phyloP scores from a whole-genome alignment of 2,888 invertebrate species.

The Nemurella pictetii region DNA sequence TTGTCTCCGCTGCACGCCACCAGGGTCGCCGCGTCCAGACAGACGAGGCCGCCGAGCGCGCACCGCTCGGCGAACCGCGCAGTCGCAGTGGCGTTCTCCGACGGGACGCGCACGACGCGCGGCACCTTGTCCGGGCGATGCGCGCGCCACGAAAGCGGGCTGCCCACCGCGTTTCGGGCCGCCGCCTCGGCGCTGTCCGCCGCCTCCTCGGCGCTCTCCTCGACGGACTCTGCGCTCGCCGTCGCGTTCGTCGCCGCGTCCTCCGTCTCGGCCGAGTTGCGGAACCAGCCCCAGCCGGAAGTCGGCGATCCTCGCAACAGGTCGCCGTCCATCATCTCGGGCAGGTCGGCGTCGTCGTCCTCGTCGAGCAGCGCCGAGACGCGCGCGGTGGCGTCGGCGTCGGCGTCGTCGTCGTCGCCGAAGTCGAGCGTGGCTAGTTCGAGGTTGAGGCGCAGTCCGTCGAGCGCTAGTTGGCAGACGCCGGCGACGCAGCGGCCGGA shows the following conservation, averaged over 20 bases:
- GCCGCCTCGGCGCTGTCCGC: neutral
- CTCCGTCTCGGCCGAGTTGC: neutral
- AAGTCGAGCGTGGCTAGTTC: conserved; percentile 9
- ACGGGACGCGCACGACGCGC: neutral
- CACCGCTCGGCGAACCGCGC: neutral
- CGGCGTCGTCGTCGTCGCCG: neutral
- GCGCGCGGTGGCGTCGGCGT: neutral
- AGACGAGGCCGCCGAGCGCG: neutral
- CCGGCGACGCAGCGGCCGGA: neutral
- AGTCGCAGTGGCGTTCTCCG: neutral
- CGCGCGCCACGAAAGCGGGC: neutral
- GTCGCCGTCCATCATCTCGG: conserved; percentile 11
- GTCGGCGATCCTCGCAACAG: conserved; percentile 5
- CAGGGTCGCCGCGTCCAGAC: conserved; percentile 11
- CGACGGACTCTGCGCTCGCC: neutral
- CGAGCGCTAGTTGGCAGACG: neutral
- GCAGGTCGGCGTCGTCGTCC: conserved; percentile 3
- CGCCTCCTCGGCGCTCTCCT: neutral
- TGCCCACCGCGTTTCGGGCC: neutral
- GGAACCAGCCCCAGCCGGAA: conserved; percentile 7
- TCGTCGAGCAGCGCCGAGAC: neutral
- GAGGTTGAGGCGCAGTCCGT: neutral
- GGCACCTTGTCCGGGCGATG: neutral
- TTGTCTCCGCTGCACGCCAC: conserved; percentile 16
- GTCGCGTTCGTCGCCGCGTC: neutral